Conservation (phyloP, 2,888 invertebrate genomes). For the Nezara viridula region DNA sequence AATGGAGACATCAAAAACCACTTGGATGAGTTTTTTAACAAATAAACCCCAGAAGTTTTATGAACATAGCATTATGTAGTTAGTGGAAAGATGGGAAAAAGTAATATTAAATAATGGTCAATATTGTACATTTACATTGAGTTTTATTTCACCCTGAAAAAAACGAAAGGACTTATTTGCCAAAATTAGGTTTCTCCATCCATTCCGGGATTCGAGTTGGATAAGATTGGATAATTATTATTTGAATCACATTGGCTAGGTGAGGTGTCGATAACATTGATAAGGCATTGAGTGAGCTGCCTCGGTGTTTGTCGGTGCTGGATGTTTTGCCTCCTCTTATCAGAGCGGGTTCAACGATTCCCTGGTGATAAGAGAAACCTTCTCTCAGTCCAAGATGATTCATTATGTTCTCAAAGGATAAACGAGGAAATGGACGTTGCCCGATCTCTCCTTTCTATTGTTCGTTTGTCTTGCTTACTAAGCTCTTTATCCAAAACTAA, state of each 20-base stretch:
- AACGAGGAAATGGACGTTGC: background rate
- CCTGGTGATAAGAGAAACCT: background rate
- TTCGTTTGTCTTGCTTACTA: background rate
- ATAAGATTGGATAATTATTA: background rate
- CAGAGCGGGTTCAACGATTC: slow-evolving; percentile 18
- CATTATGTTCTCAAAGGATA: background rate
- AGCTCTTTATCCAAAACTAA: background rate
- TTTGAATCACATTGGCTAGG: background rate
- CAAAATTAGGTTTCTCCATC: background rate
- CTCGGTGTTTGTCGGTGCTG: background rate
- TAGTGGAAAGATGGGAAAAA: too few relatives aligned
- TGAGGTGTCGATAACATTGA: background rate
- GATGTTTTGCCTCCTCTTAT: too few relatives aligned
- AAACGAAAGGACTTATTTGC: too few relatives aligned
- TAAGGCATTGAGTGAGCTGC: background rate
- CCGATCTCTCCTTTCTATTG: background rate
- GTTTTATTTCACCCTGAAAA: too few relatives aligned
- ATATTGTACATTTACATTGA: too few relatives aligned
- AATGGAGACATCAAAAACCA: too few relatives aligned
- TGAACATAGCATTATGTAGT: too few relatives aligned
- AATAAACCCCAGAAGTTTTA: too few relatives aligned
- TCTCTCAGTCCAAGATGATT: background rate
- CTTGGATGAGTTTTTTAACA: too few relatives aligned
- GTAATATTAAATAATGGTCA: too few relatives aligned
- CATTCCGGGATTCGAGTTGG: background rate